These are phyloP conservation scores for Nothoprocta pentlandii DNA, from an alignment of 2,113 vertebrate species.

Conservation along the genomic window DNA sequence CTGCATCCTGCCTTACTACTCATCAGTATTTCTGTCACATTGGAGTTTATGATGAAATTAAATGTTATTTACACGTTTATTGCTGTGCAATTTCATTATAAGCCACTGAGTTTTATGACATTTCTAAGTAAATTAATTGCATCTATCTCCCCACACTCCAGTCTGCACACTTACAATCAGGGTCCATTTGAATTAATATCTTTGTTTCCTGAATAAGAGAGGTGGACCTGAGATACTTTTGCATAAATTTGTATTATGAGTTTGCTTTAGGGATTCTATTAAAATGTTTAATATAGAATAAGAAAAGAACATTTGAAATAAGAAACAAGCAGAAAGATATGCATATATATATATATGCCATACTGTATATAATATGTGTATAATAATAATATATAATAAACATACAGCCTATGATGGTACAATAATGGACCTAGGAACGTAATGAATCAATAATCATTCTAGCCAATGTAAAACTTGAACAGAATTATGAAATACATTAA, in stretches of 20 bases:
- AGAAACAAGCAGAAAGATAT: neutral
- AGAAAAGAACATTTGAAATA: neutral
- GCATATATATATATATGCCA: neutral
- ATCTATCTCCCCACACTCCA: neutral
- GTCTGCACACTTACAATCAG: neutral
- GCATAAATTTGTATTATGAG: neutral
- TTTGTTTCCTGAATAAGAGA: neutral
- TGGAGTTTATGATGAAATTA: neutral
- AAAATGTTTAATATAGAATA: neutral
- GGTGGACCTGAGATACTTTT: neutral
- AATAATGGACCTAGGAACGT: neutral
- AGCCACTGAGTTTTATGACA: neutral
- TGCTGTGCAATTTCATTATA: neutral
- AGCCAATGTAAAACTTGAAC: neutral
- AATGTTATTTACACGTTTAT: slow-evolving; percentile 6
- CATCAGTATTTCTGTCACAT: neutral
- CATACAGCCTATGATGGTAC: neutral
- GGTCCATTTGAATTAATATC: neutral
- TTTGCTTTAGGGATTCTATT: neutral
- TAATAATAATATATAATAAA: too few relatives aligned
- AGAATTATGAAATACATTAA: neutral
- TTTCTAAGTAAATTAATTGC: slow-evolving; percentile 24
- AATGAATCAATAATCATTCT: neutral
- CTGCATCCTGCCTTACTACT: neutral
- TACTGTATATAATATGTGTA: neutral